Percentiles rank a stretch among this genome's conserved stretches.
phyloP scores from a whole-genome alignment of 2,113 vertebrate species.

The Tauraco erythrolophus region DNA sequence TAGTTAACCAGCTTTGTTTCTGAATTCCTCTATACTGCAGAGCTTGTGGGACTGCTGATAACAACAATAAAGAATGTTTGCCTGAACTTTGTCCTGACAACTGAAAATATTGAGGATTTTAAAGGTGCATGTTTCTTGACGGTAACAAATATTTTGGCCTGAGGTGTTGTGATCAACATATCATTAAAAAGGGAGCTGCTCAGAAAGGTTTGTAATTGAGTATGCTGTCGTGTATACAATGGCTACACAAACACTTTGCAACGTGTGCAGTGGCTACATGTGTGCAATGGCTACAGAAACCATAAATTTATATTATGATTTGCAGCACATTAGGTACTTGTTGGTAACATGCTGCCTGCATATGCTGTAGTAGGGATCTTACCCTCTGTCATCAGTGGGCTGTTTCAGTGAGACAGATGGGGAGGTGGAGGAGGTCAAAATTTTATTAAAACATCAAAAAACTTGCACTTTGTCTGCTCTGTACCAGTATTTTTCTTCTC shows the following conservation, averaged over 20 bases:
- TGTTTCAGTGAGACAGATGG: background rate
- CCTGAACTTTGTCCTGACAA: background rate
- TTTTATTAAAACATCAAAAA: background rate
- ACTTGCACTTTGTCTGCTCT: background rate
- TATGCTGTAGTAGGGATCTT: background rate
- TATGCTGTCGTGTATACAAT: accelerated
- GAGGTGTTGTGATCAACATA: background rate
- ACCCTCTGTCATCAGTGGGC: too few species aligned
- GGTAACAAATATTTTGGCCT: background rate
- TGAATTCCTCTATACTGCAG: background rate
- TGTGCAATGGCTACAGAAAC: background rate
- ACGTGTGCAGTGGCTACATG: background rate
- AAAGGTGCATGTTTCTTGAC: background rate
- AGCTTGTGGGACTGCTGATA: background rate
- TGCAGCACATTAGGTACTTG: background rate
- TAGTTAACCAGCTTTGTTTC: background rate
- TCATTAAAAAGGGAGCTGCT: background rate
- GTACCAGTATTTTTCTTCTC: background rate
- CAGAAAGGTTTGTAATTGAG: background rate
- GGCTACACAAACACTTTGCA: background rate
- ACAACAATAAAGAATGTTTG: background rate
- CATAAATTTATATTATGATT: accelerated
- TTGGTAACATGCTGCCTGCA: background rate
- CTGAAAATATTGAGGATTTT: background rate
- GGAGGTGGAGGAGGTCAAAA: background rate